Conservation (phyloP, 2,888 invertebrate genomes). For the Caenorhabditis sp. region DNA sequence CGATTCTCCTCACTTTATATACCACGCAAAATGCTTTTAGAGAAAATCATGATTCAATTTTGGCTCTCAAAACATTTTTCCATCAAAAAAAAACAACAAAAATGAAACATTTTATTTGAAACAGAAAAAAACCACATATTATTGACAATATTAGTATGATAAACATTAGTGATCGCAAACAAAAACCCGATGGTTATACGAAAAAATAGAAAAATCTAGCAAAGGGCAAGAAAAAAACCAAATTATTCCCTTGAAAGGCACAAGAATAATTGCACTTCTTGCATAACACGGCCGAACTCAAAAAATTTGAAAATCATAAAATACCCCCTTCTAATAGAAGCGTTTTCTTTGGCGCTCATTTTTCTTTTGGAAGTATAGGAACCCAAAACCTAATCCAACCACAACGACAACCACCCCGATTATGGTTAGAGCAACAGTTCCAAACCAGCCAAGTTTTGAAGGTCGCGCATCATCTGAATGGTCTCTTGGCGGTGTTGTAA, state of each 20-base stretch:
- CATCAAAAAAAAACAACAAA: too few relatives aligned
- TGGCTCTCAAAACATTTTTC: too few relatives aligned
- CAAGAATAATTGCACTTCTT: neutral
- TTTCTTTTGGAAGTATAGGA: conserved; percentile 91
- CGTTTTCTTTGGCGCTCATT: conserved; percentile 88
- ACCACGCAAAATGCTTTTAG: too few relatives aligned
- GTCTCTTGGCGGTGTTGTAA: conserved; percentile 79
- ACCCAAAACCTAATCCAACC: conserved; percentile 84
- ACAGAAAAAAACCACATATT: neutral
- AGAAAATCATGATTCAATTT: too few relatives aligned
- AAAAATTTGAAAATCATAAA: neutral
- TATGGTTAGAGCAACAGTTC: conserved; percentile 84
- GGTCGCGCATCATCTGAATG: conserved; percentile 88
- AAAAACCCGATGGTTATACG: neutral
- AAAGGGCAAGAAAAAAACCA: neutral
- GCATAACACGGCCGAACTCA: neutral
- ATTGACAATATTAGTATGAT: neutral
- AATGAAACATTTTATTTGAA: neutral
- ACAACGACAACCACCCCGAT: conserved; percentile 84
- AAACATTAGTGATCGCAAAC: neutral
- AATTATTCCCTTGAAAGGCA: neutral
- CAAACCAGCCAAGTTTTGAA: conserved; percentile 83
- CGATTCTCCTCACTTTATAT: neutral
- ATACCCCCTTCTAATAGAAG: conserved; percentile 81
- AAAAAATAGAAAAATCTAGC: neutral